Evolutionary conservation across 2,113 vertebrate genomes (phyloP), one percentile per base, ranked within the genome.

Genomic region (Phyllopteryx taeniolatus): DNA sequence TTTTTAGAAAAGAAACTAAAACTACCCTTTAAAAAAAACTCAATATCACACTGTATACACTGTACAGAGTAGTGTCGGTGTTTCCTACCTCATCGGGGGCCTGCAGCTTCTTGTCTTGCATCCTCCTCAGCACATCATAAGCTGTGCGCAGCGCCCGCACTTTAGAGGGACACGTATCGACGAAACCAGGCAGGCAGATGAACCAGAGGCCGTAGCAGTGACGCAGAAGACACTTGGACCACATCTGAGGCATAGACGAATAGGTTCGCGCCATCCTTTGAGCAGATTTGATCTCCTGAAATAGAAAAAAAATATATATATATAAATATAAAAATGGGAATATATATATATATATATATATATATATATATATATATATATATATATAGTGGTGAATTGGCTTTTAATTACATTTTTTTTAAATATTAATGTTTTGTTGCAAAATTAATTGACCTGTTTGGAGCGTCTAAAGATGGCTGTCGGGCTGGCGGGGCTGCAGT

Each of bases 131-230:
- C 66, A 98, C 94, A 11, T 99, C 96, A 4, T 98, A 98, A 0
- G 97, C 98, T 2, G 93, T 96, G 75, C 94, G 94, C 84, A 99
- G 92, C 20, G 96, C 96, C 64, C 97, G 93, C 76, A 98, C 96
- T 90, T 99, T 99, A 19, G 98, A 99, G 86, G 96, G 96, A 86
- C 96, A 96, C 8, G 92, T 94, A 75, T 93, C 92, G 51, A 97
- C 94, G 0, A 97, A 98, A 0, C 95, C 95, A 2, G 97, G 97
- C 51, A 99, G 92, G 90, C 97, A 99, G 86, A 99, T 99, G 84
- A 99, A 99, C 98, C 98, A 99, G 13, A 99, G 92, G 33, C 98
- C 97, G 0, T 97, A 98, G 80, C 97, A 98, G 86, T 99, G 96
- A 17, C 96, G 93, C 63, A 98, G 86, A 10, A 99, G 91, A 89